Conservation (phyloP, 2,888 invertebrate species). For the Chrysolina haemoptera region DNA sequence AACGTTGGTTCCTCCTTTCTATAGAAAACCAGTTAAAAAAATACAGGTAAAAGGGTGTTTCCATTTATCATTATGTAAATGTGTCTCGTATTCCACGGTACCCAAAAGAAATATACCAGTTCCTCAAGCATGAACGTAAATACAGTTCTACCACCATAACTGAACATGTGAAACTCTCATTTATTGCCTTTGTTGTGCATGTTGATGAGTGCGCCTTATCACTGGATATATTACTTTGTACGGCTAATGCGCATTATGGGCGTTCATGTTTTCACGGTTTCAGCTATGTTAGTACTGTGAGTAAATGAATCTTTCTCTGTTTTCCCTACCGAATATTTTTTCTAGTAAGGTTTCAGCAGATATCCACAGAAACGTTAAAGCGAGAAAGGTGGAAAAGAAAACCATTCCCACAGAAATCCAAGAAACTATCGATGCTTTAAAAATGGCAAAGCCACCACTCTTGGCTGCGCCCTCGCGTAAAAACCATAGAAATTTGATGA, state of each 20-base stretch:
- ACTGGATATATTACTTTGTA: too few species aligned
- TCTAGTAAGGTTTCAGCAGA: conserved; percentile 55
- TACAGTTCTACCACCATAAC: too few species aligned
- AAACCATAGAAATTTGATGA: conserved; percentile 40
- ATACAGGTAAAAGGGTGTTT: conserved; percentile 18
- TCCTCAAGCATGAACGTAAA: too few species aligned
- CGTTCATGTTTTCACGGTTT: too few species aligned
- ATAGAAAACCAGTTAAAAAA: conserved; percentile 2
- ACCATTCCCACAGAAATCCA: conserved; percentile 51
- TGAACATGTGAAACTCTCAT: too few species aligned
- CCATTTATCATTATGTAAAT: not conserved
- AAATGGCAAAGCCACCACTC: conserved; percentile 45
- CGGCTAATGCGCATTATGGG: too few species aligned
- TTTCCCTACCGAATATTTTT: conserved; percentile 27
- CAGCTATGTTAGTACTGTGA: too few species aligned
- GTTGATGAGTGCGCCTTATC: too few species aligned
- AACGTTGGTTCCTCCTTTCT: conserved; percentile 13
- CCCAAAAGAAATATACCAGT: not conserved
- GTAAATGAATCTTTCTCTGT: not conserved
- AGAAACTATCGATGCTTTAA: conserved; percentile 50
- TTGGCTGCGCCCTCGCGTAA: conserved; percentile 32
- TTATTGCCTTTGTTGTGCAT: too few species aligned
- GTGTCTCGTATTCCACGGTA: not conserved
- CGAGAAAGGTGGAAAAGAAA: conserved; percentile 28
- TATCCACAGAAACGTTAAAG: conserved; percentile 43